Conservation (phyloP, 2,888 invertebrate genomes). For the Lasioglossum leucozonium region DNA sequence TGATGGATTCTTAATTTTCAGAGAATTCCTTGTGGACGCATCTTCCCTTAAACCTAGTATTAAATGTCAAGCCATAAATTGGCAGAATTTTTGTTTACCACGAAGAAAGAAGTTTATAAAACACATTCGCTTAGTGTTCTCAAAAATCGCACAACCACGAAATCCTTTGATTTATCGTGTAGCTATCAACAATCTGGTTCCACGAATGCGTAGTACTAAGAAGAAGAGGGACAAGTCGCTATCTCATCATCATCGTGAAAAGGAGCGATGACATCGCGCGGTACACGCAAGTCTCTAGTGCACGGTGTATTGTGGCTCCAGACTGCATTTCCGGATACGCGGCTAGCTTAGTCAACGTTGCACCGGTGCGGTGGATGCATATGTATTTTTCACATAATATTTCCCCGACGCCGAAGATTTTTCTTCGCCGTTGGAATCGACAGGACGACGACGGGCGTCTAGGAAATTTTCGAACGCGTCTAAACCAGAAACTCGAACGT, state of each 20-base stretch:
- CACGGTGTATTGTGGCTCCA: conserved; percentile 56
- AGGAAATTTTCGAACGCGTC: conserved; percentile 24
- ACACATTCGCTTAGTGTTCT: neutral
- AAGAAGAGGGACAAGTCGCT: conserved; percentile 8
- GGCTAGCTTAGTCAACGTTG: conserved; percentile 36
- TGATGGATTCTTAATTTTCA: no score
- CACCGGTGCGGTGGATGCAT: conserved; percentile 48
- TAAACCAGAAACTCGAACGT: neutral
- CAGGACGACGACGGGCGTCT: neutral
- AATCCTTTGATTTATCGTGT: neutral
- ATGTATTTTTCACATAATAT: conserved; percentile 37
- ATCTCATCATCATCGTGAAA: conserved; percentile 48
- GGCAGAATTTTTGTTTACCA: neutral
- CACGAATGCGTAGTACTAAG: conserved; percentile 18
- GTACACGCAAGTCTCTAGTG: conserved; percentile 77
- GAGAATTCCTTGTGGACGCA: no score
- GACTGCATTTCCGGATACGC: conserved; percentile 57
- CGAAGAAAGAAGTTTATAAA: neutral
- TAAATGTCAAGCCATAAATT: no score
- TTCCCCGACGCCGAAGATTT: conserved; percentile 41
- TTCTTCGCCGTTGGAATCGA: conserved; percentile 38
- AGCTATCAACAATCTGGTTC: neutral
- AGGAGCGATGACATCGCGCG: conserved; percentile 74
- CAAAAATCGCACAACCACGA: neutral
- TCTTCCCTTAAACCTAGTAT: no score